Conservation (phyloP, 2,113 vertebrate species). For the Cisticola juncidis region DNA sequence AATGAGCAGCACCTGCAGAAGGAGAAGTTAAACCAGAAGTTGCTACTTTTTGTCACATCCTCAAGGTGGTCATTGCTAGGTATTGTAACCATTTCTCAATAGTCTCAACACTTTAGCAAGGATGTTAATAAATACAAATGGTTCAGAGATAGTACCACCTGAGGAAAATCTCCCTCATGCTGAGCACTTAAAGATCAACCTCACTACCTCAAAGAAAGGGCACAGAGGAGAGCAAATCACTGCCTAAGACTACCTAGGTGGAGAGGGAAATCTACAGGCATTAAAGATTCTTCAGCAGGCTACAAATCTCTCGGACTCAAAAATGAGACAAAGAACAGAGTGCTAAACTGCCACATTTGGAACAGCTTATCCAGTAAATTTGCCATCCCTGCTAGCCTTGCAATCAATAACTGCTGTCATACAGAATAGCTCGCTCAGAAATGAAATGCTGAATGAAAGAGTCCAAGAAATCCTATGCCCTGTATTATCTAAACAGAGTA, state of each 20-base stretch:
- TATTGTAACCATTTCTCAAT: neutral
- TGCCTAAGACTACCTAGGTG: neutral
- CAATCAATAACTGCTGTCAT: slow-evolving; percentile 35
- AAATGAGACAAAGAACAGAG: neutral
- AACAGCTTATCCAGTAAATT: neutral
- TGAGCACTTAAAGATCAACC: neutral
- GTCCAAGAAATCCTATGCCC: neutral
- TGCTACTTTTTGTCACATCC: neutral
- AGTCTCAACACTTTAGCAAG: neutral
- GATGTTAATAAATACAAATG: neutral
- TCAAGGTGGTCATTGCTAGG: neutral
- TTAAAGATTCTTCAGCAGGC: neutral
- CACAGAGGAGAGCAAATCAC: neutral
- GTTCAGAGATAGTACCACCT: neutral
- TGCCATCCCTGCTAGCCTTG: neutral
- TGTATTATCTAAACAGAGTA: neutral
- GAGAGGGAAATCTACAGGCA: neutral
- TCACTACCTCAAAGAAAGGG: neutral
- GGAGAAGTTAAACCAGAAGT: neutral
- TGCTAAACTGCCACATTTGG: neutral
- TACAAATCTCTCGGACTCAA: neutral
- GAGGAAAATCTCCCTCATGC: neutral
- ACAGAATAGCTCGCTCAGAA: slow-evolving; percentile 7
- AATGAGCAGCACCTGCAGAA: neutral
- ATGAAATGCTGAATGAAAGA: neutral